phyloP scores from a whole-genome alignment of 2,797 vertebrate genomes.

The Taenioides sp. region DNA sequence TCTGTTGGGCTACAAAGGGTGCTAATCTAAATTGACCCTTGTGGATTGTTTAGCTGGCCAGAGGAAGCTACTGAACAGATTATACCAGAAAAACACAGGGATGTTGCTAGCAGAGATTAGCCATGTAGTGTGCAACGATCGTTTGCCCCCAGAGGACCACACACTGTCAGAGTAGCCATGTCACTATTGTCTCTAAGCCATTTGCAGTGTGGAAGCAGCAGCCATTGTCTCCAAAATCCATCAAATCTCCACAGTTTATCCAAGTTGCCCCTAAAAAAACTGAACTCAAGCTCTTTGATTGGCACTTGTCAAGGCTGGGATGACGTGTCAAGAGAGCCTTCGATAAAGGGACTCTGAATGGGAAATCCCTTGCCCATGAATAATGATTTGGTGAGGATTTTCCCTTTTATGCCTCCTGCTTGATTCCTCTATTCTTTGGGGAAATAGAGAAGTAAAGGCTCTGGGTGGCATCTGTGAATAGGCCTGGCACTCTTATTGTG shows the following conservation, averaged over 20 bases:
- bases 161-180: constrained; percentile 90
- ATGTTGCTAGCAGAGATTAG: constrained; percentile 90
- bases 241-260: constrained; percentile 72
- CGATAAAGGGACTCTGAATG: constrained; percentile 78
- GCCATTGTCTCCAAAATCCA: constrained; percentile 85
- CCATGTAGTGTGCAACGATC: constrained; percentile 79
- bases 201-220: constrained; percentile 79
- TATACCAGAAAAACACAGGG: constrained; percentile 88
- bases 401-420: constrained; percentile 57
- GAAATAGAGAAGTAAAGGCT: constrained; percentile 81
- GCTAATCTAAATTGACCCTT: constrained; percentile 89
- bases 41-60: constrained; percentile 87
- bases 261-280: constrained; percentile 56
- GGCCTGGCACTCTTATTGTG: constrained; percentile 83
- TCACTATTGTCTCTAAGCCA: constrained; percentile 85
- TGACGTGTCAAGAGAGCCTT: constrained; percentile 81
- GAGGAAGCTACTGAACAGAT: constrained; percentile 85
- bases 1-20: constrained; percentile 81
- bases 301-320: constrained; percentile 92
- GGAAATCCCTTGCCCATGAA: constrained; percentile 85
- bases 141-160: constrained; percentile 86
- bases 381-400: constrained; percentile 83
- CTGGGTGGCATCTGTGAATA: constrained; percentile 87
- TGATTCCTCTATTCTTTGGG: constrained; percentile 58
- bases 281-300: constrained; percentile 86